These are phyloP conservation scores for Tenthredo scrophulariae DNA, from an alignment of 2,888 invertebrate species.

Conservation along the genomic window DNA sequence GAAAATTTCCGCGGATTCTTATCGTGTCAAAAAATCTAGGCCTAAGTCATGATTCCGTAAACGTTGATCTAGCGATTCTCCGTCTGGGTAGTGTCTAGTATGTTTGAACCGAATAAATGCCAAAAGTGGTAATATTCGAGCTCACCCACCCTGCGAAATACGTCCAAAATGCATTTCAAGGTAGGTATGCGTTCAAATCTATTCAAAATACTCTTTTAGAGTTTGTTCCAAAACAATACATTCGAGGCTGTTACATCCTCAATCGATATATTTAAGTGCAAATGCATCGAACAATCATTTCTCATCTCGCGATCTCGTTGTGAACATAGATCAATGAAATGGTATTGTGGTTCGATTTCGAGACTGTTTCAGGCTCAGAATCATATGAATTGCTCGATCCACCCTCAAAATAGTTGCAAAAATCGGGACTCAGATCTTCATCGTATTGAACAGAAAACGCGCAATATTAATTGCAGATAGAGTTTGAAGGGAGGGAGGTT, in stretches of 20 bases:
- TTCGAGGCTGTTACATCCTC: not conserved
- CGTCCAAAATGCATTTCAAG: not conserved
- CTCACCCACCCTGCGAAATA: not conserved
- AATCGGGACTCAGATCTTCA: not conserved
- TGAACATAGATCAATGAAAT: not conserved
- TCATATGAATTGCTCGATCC: not conserved
- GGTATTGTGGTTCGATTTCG: not conserved
- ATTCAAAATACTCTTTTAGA: not conserved
- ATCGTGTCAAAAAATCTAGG: not conserved
- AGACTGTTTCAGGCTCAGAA: not conserved
- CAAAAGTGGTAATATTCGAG: not conserved
- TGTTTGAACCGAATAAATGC: not conserved
- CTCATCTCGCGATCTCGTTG: not conserved
- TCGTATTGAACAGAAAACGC: not conserved
- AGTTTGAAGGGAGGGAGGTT: not conserved
- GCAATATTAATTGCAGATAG: not conserved
- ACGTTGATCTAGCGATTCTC: not conserved
- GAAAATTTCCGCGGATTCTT: not conserved
- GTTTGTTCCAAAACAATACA: not conserved
- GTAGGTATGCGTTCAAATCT: not conserved
- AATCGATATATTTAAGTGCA: not conserved
- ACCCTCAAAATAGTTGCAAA: not conserved
- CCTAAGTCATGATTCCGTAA: not conserved
- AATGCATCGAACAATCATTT: not conserved
- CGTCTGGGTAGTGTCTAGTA: not conserved